A percentile compares a stretch with the other conserved stretches of the same genome.
phyloP scores from a whole-genome alignment of 2,797 vertebrate genomes.

The Acropternis orthonyx region DNA sequence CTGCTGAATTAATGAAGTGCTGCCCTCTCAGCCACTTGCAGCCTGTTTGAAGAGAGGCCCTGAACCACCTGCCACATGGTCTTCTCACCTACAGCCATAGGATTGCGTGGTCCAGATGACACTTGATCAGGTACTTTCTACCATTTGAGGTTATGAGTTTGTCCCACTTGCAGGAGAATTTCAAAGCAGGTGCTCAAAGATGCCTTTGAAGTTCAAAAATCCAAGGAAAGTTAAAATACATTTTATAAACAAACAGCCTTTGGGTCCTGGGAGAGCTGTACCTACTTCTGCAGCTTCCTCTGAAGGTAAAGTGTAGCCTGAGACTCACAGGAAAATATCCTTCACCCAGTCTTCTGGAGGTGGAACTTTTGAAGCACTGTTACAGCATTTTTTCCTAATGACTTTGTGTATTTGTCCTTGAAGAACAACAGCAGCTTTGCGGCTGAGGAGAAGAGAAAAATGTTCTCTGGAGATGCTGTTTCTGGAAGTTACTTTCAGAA shows the following conservation, averaged over 20 bases:
- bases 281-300: background rate
- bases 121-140: background rate
- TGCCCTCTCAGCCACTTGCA: background rate
- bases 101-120: background rate
- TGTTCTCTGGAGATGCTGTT: background rate
- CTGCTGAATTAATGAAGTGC: background rate
- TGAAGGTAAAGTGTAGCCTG: background rate
- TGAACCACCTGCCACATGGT: background rate
- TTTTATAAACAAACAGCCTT: background rate
- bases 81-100: background rate
- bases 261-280: background rate
- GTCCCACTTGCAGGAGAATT: background rate
- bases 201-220: background rate
- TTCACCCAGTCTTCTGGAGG: background rate
- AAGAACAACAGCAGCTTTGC: background rate
- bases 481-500: background rate
- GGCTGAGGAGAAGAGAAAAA: background rate
- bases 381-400: background rate
- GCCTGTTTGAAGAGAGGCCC: background rate
- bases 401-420: conserved; percentile 28
- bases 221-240: background rate
- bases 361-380: background rate
- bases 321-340: background rate
- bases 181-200: background rate
- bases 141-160: background rate